Evolutionary conservation across 23 tunicate genomes (phyloP), one percentile per base, ranked within the genome.

Genomic region (Trididemnum miniatum): DNA sequence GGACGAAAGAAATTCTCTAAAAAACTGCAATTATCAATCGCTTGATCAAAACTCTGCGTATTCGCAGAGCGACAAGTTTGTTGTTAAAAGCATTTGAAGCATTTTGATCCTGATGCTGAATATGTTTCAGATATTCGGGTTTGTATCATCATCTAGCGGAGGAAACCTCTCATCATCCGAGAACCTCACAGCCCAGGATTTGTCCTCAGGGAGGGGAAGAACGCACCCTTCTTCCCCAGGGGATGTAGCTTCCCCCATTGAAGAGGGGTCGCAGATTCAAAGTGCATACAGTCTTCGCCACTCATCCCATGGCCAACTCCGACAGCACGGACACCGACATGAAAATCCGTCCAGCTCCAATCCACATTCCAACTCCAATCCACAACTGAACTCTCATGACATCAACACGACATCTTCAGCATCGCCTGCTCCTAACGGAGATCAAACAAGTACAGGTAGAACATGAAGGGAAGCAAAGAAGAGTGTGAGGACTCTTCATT

Each of bases 221-320:
- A 37, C 35, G 20, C 65, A 77, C 30, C 82, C 82, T 7, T 35
- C 86, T 22, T 69, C 85, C 24, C 78, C 86, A 0, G 69, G 49
- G 38, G 86, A 71, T 1, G 79, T 38, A 28, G 38, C 32, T 4
- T 82, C 86, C 30, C 79, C 86, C 7, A 35, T 71, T 29, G 86
- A 71, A 5, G 76, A 71, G 2, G 1, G 79, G 24, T 18, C 79
- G 50, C 86, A 82, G 9, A 30, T 51, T 29, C 86, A 71, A 27
- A 66, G 62, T 2, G 4, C 78, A 2, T 62, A 63, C 34, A 51
- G 51, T 25, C 34, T 50, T 50, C 29, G 77, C 15, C 86, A 71
- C 25, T 44, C 72, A 29, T 67, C 71, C 23, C 33, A 32, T 39
- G 7, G 22, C 62, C 80, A 75, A 20, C 26, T 20, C 20, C 3